Evolutionary conservation across 2,797 vertebrate genomes (phyloP), one percentile per base, ranked within the genome.

Genomic region (Alosa sapidissima): DNA sequence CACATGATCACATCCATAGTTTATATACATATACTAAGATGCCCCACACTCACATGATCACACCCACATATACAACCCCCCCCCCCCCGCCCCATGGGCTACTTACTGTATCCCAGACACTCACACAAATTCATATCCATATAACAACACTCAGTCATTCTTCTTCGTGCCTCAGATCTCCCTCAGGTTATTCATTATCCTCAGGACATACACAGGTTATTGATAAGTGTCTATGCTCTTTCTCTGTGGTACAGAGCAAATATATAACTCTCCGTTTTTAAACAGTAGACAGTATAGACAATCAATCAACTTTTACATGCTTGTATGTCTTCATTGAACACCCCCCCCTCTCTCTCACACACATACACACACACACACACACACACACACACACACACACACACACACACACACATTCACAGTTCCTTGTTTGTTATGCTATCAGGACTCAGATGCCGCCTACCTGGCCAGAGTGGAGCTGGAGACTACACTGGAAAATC

Each of bases 391-490:
- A 21, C 21, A n/a, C 58, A 24, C 0, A n/a, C 58, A 24, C 9
- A 58, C 55, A 58, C 55, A 58, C 21, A 10, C n/a, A 24, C 58
- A 21, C 7, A 21, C 21, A n/a, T 54, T 16, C 52, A 54, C 14
- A 60, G 24, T 21, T 10, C 75, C 65, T 11, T 82, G 28, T 24
- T 1, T 28, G 51, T 3, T 36, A 24, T 10, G 85, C 62, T 88
- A 72, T 81, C 90, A 99, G 98, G 97, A 98, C 2, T 95, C 96
- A 54, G 98, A 99, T 62, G 93, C 92, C 8, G 95, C 96, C 55
- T 98, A 95, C 85, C 95, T 98, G 93, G 93, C 90, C 84, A 97
- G 97, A 90, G 92, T 96, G 1, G 96, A 97, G 65, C 93, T 98
- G 86, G 95, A 97, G 87, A 91, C 95, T 91, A 96, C 95, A 89